Base-by-base conservation (phyloP, 2,113 vertebrate species). In the Aspiorhynchus laticeps region DNA sequence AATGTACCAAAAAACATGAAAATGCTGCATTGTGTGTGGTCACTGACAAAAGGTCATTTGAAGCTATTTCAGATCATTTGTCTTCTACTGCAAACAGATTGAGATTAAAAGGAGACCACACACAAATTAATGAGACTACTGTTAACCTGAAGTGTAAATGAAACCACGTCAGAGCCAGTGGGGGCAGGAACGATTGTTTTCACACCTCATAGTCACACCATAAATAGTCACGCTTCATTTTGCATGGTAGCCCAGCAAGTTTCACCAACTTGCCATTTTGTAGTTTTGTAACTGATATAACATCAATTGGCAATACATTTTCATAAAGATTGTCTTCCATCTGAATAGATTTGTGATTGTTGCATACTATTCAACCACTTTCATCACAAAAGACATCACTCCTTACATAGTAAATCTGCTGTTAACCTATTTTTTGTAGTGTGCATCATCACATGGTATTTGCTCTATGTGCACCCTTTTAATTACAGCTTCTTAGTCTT, bases 71-170 rank as follows among this genome's bases (percentile, higher is more conserved):
- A 46, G 73, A 46, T 26, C 1, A 46, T 7, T 43, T 46, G 19
- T 73, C 36, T 38, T 73, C 33, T 73, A 11, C 33, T 38, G 33
- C 53, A 59, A 36, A 61, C 31, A 80, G 33, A 36, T 3, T 24
- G 21, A 61, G 31, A n/a, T 80, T 5, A 80, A 63, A 65, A n/a
- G 15, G 21, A 63, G 79, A 81, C 59, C 36, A 17, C 38, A 81
- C 31, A 80, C 79, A 26, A n/a, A 28, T 81, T 5, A 63, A 11
- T 11, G 4, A 73, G 36, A 24, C 21, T n/a, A n/a, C 38, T 43
- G 36, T n/a, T 74, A 24, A 59, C 69, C 36, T 73, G 33, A 74
- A n/a, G 71, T 75, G 38, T 12, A 15, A 75, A 43, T 24, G 10
- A 75, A 75, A n/a, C 21, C 38, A 75, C 12, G 0, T 46, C 6